phyloP scores from a whole-genome alignment of 2,888 invertebrate genomes.

The Hecatera dysodea region DNA sequence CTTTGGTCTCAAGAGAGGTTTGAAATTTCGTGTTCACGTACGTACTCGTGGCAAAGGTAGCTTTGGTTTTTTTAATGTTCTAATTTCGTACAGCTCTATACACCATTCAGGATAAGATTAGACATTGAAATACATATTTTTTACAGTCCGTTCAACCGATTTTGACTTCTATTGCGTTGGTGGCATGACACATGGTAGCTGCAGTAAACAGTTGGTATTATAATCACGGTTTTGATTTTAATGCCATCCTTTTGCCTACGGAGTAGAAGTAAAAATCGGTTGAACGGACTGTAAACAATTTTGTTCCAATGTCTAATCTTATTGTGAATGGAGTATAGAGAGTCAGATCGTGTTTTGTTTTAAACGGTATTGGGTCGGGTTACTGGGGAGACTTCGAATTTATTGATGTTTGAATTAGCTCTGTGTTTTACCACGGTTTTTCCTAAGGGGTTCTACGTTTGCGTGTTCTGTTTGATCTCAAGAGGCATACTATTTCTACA shows the following conservation, averaged over 20 bases:
- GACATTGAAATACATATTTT: no score
- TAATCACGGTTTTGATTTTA: no score
- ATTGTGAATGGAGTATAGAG: no score
- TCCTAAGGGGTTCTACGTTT: constrained; percentile 26
- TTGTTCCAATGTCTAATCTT: no score
- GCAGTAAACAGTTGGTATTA: no score
- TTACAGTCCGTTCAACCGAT: no score
- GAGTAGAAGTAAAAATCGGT: no score
- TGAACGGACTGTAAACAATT: no score
- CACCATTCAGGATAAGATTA: no score
- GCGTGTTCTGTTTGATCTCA: constrained; percentile 21
- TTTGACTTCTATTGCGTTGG: no score
- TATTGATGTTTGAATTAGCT: constrained; percentile 24
- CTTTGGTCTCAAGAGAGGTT: constrained; percentile 3
- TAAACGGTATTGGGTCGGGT: background rate
- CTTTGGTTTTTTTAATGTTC: background rate
- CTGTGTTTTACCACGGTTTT: constrained; percentile 29
- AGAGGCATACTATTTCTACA: constrained; percentile 5
- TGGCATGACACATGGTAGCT: no score
- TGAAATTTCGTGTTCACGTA: background rate
- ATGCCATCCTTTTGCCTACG: no score
- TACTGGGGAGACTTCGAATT: background rate
- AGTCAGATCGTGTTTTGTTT: background rate
- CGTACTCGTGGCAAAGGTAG: constrained; percentile 1
- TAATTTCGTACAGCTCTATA: constrained; percentile 6